A percentile compares a stretch with the other conserved stretches of the same genome.
phyloP scores from a whole-genome alignment of 2,888 invertebrate genomes.

The Apoda limacodes region DNA sequence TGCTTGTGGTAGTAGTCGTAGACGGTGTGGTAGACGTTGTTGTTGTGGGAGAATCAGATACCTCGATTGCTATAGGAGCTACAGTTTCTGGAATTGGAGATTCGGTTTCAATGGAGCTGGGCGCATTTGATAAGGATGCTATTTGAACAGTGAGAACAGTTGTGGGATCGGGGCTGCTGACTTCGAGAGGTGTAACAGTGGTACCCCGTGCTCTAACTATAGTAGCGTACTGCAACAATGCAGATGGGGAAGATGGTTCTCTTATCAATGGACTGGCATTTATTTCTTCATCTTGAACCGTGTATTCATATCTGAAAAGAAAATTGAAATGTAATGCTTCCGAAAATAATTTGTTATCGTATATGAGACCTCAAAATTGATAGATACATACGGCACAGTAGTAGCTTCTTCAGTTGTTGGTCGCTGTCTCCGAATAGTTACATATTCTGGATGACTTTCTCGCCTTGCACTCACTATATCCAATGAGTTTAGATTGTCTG shows the following conservation, averaged over 20 bases:
- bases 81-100: constrained; percentile 29
- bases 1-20: constrained; percentile 26
- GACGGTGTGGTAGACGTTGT: constrained; percentile 29
- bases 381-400: constrained; percentile 53
- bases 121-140: constrained; percentile 51
- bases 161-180: constrained; percentile 42
- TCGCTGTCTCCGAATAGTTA: constrained; percentile 73
- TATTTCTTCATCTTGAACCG: too few relatives aligned
- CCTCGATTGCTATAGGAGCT: constrained; percentile 28
- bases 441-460: constrained; percentile 71
- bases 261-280: constrained; percentile 49
- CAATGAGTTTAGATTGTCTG: constrained; percentile 34
- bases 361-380: not conserved
- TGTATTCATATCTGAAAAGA: not conserved
- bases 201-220: constrained; percentile 47
- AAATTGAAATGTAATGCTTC: constrained; percentile 1
- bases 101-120: constrained; percentile 30
- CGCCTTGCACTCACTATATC: constrained; percentile 38
- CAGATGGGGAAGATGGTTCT: constrained; percentile 45
- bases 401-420: constrained; percentile 60
- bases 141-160: constrained; percentile 57
- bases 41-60: constrained; percentile 27
- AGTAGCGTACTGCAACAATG: constrained; percentile 53
- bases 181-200: constrained; percentile 30
- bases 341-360: not conserved